Evolutionary conservation across 1,140 invertebrate species (phyloP), one percentile per base, ranked within the genome.

Genomic region (Phenacoccus solenopsis): DNA sequence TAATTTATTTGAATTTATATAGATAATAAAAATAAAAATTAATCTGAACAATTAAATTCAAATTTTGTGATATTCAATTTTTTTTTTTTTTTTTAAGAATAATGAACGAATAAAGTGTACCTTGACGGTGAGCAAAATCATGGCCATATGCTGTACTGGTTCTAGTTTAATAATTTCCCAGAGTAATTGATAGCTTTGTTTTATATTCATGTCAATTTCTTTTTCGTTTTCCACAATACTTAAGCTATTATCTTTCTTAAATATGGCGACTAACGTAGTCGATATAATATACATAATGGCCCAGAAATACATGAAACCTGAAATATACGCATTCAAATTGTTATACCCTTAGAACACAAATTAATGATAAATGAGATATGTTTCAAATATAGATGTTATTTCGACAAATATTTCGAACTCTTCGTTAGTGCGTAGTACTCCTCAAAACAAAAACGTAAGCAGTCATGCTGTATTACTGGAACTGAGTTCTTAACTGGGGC

Each of bases 241-340:
- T 79, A 76, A 69, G 74, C 76, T 77, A 73, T 86, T 83, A 81
- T 99, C 97, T 70, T 84, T 84, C 81, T 99, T 99, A 0, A 98
- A 84, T 1, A 98, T 70, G 22, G 90, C 89, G 16, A 99, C 88
- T 0, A 98, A 73, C 0, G 93, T 95, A 0, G 98, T 99, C 0
- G 89, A 88, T 0, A 93, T 75, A 24, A 98, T 81, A 79, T 99
- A 99, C 0, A 92, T 81, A 76, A 92, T 85, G 22, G 93, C 94
- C 96, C 96, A 99, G 77, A 98, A 97, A 77, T 89, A 90, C 3
- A 99, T 82, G 80, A 98, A 99, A 72, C 87, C 90, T 90, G 75
- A 10, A 75, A 74, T 73, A n/a, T n/a, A n/a, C n/a, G n/a, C n/a
- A n/a, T n/a, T n/a, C n/a, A n/a, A n/a, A n/a, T n/a, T n/a, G n/a